These are phyloP conservation scores for Anhinga anhinga DNA, from an alignment of 2,113 vertebrate genomes.

Conservation along the genomic window DNA sequence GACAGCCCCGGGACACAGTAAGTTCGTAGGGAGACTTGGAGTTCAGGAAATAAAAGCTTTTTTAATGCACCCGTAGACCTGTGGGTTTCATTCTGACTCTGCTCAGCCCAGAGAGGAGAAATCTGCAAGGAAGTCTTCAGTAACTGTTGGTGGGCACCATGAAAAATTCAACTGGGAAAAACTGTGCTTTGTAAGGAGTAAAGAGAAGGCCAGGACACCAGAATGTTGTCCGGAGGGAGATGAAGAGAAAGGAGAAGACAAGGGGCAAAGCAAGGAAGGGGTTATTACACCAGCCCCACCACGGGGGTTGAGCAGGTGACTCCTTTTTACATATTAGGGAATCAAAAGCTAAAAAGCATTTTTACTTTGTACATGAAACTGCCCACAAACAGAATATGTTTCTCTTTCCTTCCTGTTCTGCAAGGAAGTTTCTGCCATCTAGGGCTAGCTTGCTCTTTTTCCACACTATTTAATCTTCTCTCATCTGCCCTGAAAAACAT, in stretches of 20 bases:
- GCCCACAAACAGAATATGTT: background rate
- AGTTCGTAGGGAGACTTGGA: background rate
- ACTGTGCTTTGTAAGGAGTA: background rate
- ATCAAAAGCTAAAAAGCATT: background rate
- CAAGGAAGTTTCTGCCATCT: background rate
- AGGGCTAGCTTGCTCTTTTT: background rate
- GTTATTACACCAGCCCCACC: background rate
- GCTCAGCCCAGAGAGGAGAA: background rate
- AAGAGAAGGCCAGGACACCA: background rate
- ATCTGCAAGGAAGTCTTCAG: background rate
- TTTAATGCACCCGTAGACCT: accelerated
- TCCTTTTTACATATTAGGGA: background rate
- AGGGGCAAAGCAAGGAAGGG: background rate
- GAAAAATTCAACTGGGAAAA: background rate
- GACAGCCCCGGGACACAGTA: accelerated
- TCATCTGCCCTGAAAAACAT: background rate
- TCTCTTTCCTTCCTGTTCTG: no score
- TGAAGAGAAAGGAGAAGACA: background rate
- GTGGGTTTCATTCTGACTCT: background rate
- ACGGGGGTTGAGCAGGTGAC: no score
- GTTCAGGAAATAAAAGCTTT: background rate
- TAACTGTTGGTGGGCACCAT: background rate
- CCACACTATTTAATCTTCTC: background rate
- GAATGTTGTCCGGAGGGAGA: background rate
- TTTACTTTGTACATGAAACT: background rate